These are phyloP conservation scores for Ochotona princeps DNA, from an alignment of 2,113 vertebrate species.

Conservation along the genomic window DNA sequence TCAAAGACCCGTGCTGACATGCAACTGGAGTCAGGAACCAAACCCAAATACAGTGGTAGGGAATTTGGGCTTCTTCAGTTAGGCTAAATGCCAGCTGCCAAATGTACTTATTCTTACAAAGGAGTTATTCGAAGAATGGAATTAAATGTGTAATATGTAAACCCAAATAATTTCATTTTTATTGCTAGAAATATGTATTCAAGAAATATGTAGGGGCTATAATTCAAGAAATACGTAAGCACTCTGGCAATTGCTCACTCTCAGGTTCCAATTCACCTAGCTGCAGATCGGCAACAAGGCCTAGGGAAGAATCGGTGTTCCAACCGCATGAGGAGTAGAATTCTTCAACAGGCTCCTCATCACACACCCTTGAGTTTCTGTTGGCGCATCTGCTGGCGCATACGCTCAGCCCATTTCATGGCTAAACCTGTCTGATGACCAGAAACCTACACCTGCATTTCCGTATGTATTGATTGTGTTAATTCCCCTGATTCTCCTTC, in stretches of 20 bases:
- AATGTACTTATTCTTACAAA: neutral
- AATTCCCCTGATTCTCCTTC: neutral
- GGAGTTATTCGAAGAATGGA: neutral
- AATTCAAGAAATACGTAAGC: neutral
- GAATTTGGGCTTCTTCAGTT: too few relatives aligned
- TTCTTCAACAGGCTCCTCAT: neutral
- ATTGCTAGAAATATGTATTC: neutral
- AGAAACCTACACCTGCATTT: neutral
- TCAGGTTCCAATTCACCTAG: neutral
- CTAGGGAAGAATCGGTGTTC: accelerated
- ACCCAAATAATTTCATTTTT: neutral
- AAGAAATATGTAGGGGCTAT: neutral
- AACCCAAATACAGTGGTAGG: too few relatives aligned
- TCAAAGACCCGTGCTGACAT: too few relatives aligned
- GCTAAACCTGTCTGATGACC: neutral
- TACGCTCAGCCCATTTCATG: neutral
- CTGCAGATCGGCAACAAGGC: too few relatives aligned
- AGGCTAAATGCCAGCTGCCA: too few relatives aligned
- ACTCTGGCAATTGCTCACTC: neutral
- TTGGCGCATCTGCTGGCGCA: neutral
- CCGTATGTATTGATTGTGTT: neutral
- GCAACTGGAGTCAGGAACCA: too few relatives aligned
- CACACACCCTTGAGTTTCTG: neutral
- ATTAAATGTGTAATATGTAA: neutral
- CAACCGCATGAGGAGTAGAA: neutral